Percentiles rank a stretch among this genome's conserved stretches.
Conservation (phyloP, 2,797 vertebrate species). For the Sebastes cheni region DNA sequence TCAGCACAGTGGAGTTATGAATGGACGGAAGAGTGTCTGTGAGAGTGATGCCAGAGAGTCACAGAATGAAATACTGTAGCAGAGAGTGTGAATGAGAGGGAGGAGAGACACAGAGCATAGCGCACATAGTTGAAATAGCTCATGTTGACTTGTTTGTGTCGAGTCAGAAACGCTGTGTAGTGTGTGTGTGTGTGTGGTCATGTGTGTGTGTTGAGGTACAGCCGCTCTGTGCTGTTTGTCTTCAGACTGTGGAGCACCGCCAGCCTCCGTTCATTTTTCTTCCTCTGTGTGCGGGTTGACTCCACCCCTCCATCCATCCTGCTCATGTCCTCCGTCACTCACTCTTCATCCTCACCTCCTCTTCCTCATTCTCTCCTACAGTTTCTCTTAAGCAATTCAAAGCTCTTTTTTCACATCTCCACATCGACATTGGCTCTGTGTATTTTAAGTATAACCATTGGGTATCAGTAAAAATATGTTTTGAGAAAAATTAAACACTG, state of each 20-base stretch:
- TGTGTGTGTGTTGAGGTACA: slow-evolving; percentile 46
- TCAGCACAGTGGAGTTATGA: background rate
- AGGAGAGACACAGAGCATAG: slow-evolving; percentile 20
- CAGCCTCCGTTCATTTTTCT: slow-evolving; percentile 2
- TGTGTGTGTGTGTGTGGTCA: slow-evolving; percentile 11
- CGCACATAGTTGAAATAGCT: slow-evolving; percentile 44
- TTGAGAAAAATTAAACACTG: background rate
- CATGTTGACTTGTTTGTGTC: slow-evolving; percentile 45
- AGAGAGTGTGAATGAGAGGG: background rate
- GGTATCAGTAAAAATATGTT: background rate
- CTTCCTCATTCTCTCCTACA: background rate
- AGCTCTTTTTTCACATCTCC: background rate
- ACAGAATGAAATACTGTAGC: background rate
- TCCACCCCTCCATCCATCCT: background rate
- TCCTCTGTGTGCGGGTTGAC: background rate
- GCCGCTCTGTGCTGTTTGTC: background rate
- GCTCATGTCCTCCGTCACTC: background rate
- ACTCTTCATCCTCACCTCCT: background rate
- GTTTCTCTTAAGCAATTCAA: background rate
- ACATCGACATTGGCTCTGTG: background rate
- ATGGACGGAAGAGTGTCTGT: background rate
- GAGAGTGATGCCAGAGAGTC: background rate
- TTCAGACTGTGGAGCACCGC: background rate
- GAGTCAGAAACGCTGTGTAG: slow-evolving; percentile 19
- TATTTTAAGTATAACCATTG: background rate